Conservation (phyloP, 2,797 vertebrate species). For the Lutjanus argentimaculatus region DNA sequence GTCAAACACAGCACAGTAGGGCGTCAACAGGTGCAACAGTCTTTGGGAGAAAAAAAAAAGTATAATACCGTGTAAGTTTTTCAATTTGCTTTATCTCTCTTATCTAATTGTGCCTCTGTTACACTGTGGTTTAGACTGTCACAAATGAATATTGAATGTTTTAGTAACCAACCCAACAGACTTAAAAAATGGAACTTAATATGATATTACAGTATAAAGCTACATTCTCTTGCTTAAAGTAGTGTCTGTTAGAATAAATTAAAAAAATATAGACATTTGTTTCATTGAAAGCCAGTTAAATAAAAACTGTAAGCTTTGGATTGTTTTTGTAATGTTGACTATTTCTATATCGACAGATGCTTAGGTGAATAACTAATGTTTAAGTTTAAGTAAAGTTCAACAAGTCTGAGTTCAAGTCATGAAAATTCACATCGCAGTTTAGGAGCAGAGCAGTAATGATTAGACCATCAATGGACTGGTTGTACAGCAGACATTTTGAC, state of each 20-base stretch:
- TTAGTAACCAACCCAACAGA: not conserved
- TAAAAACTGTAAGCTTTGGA: not conserved
- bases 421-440: conserved; percentile 17
- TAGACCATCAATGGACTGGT: too few relatives aligned
- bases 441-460: too few relatives aligned
- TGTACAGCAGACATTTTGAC: too few relatives aligned
- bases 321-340: not conserved
- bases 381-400: too few relatives aligned
- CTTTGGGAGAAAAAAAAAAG: too few relatives aligned
- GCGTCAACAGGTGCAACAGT: too few relatives aligned
- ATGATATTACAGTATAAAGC: too few relatives aligned
- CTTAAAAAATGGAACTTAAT: too few relatives aligned
- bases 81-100: too few relatives aligned
- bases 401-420: conserved; percentile 6
- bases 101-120: not conserved
- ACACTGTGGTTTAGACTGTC: not conserved
- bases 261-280: not conserved
- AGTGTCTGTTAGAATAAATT: not conserved
- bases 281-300: not conserved
- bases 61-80: not conserved
- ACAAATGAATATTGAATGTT: not conserved
- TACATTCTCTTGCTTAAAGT: not conserved
- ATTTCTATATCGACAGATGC: too few relatives aligned
- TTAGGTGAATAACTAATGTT: too few relatives aligned
- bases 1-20: too few relatives aligned